Conservation (phyloP, 2,888 invertebrate species). For the Amaurobius ferox region DNA sequence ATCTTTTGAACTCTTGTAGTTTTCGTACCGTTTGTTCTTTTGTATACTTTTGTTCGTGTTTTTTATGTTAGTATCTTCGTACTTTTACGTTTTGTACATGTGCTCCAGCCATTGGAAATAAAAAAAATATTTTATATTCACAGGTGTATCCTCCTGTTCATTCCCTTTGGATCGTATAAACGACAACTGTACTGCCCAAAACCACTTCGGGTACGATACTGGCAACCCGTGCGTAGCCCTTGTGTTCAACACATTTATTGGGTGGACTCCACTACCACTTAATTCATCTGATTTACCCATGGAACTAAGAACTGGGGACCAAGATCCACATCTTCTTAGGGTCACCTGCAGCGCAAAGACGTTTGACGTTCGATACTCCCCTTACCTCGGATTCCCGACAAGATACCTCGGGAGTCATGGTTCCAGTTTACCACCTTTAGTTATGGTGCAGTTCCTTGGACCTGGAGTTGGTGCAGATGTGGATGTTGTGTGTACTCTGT, state of each 20-base stretch:
- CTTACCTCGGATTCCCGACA: slow-evolving; percentile 53
- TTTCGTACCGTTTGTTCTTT: too few relatives aligned
- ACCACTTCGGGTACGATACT: slow-evolving; percentile 63
- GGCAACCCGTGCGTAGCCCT: slow-evolving; percentile 67
- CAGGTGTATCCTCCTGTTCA: slow-evolving; percentile 53
- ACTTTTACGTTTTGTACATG: too few relatives aligned
- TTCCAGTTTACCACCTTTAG: slow-evolving; percentile 40
- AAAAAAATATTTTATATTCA: not conserved
- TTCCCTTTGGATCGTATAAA: slow-evolving; percentile 62
- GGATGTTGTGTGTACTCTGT: slow-evolving; percentile 48
- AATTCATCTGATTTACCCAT: slow-evolving; percentile 27
- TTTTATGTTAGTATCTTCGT: too few relatives aligned
- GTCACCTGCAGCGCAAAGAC: slow-evolving; percentile 42
- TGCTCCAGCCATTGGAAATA: too few relatives aligned
- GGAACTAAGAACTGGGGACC: slow-evolving; percentile 18
- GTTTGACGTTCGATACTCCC: slow-evolving; percentile 45
- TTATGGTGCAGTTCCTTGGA: slow-evolving; percentile 67
- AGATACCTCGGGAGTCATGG: slow-evolving; percentile 11
- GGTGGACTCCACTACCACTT: slow-evolving; percentile 51
- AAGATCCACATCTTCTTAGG: slow-evolving; percentile 29
- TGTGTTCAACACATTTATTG: slow-evolving; percentile 46
- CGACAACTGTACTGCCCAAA: slow-evolving; percentile 57
- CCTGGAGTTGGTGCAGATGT: slow-evolving; percentile 31
- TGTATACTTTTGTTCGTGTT: too few relatives aligned
- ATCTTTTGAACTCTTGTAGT: too few relatives aligned